Base-by-base conservation (phyloP, 2,113 vertebrate genomes). In the Hippotragus niger region DNA sequence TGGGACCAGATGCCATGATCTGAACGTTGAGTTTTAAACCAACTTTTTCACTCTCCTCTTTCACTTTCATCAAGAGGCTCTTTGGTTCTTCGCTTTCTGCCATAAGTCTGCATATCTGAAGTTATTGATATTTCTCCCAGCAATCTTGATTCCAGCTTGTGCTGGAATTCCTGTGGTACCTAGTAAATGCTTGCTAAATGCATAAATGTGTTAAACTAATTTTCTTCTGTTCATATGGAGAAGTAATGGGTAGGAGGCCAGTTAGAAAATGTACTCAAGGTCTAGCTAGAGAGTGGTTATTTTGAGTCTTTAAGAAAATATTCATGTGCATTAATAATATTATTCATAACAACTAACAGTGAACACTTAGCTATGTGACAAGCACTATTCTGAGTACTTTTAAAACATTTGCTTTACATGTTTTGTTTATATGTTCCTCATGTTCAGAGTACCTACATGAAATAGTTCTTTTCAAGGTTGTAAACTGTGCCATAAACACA, bases 351-450 rank as follows among this genome's bases (percentile, higher is more conserved):
- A 74, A 64, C 45, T 52, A 64, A 47, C 31, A 71, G 4, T 33
- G 25, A 71, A 17, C 36, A 31, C 31, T 45, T 57, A 55, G 27
- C 13, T 64, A 33, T 71, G 31, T 52, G 33, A 27, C 74, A 95
- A 87, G 25, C 58, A 57, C 33, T 52, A 31, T 82, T 87, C 50
- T 40, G 81, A 57, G 31, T 58, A 67, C 33, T 92, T 92, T 88
- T 33, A 88, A 92, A 92, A 82, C 25, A 92, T 98, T 97, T 98
- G 99, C 98, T 99, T 99, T 99, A 99, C 99, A 99, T 99, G 99
- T 99, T 99, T 99, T 99, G 99, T 99, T 99, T 99, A 99, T 99
- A 99, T 98, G 99, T 99, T 98, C 99, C 96, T 98, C 97, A 1
- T 99, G 99, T 99, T 99, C 99, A 99, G 99, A 99, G 94, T 98